A percentile compares a stretch with the other conserved stretches of the same genome.
Conservation (phyloP, 2,113 vertebrate genomes). For the Clupea harengus region DNA sequence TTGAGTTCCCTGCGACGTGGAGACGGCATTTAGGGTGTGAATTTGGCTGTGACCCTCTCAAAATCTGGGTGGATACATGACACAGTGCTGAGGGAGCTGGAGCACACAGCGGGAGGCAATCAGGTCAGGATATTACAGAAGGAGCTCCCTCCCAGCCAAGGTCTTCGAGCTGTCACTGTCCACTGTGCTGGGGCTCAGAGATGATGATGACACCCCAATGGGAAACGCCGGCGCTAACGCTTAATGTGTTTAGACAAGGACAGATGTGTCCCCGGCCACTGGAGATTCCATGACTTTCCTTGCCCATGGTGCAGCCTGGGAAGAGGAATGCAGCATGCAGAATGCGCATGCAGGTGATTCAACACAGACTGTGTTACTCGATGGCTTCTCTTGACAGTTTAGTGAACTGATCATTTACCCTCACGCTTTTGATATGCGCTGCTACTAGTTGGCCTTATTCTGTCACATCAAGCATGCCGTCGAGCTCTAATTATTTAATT, state of each 20-base stretch:
- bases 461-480: slow-evolving; percentile 30
- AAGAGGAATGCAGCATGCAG: no score
- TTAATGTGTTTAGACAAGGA: slow-evolving; percentile 55
- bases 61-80: slow-evolving; percentile 22
- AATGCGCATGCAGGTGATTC: slow-evolving; percentile 25
- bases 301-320: slow-evolving; percentile 6
- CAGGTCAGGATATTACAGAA: slow-evolving; percentile 40
- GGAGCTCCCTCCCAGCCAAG: slow-evolving; percentile 26
- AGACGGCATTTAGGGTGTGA: slow-evolving; percentile 23
- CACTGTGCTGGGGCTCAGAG: slow-evolving; percentile 34
- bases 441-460: slow-evolving; percentile 5
- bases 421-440: not conserved
- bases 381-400: not conserved
- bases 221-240: slow-evolving; percentile 28
- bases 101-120: slow-evolving; percentile 24
- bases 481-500: slow-evolving; percentile 38
- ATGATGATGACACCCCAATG: slow-evolving; percentile 41
- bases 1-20: not conserved
- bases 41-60: slow-evolving; percentile 31
- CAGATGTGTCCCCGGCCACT: slow-evolving; percentile 50
- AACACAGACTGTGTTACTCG: not conserved
- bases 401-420: not conserved
- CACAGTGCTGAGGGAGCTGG: slow-evolving; percentile 11
- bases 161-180: slow-evolving; percentile 37
- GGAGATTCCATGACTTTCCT: slow-evolving; percentile 48